Evolutionary conservation across 2,888 invertebrate genomes (phyloP), one percentile per base, ranked within the genome.

Genomic region (Campopleginae sp.): DNA sequence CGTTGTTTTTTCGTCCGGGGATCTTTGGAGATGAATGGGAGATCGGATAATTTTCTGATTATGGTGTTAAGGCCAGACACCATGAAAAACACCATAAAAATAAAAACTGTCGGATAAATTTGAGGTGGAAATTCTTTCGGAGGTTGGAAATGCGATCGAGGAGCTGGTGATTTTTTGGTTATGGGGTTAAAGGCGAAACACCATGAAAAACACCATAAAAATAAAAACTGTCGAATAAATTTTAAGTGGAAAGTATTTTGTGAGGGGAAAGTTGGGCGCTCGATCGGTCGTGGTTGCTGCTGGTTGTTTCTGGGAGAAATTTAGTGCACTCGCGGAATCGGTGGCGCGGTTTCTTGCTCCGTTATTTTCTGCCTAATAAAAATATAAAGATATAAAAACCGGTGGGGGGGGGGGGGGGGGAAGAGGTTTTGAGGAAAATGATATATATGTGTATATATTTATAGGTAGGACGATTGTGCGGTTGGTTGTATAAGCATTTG

Each of bases 401-500:
- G 8, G n/a, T n/a, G n/a, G n/a, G n/a, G n/a, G n/a, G n/a, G n/a
- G n/a, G n/a, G n/a, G n/a, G n/a, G n/a, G 0, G 38, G 7, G 38
- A 1, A 1, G 42, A 44, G 38, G 42, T 23, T 19, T 66, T 42
- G 42, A 44, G 66, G 38, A 14, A 71, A 71, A 33, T 14, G 65
- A 14, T 14, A 63, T 65, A 19, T 27, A 42, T n/a, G n/a, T n/a
- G n/a, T n/a, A n/a, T n/a, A n/a, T n/a, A n/a, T n/a, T n/a, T n/a
- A n/a, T 7, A 33, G 6, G 33, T 17, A 54, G 31, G 17, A 68
- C 71, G 54, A 72, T 48, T 14, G 63, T 76, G 76, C 31, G 75
- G 75, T 76, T 70, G 31, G 68, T 42, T 77, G 48, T 19, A 70
- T 48, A 68, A 66, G 65, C 66, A 78, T 80, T 84, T 78, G 44